Percentiles rank a stretch among this genome's conserved stretches.
phyloP scores from a whole-genome alignment of 1,140 invertebrate species.

The Heterodera carotae region DNA sequence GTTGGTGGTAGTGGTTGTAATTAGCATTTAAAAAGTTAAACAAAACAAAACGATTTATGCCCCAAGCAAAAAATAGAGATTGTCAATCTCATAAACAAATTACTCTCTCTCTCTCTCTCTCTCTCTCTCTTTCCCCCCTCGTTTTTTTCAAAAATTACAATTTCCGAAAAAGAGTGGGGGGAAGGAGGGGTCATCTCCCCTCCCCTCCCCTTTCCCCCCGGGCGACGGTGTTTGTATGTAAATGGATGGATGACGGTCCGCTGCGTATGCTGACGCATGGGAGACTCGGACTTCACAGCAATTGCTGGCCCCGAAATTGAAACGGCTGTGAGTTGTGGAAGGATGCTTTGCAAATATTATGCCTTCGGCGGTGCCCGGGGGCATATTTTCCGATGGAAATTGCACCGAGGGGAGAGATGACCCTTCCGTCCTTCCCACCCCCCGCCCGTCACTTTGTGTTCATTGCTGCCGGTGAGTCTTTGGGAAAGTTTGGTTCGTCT shows the following conservation, averaged over 20 bases:
- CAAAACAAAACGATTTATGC: too few relatives aligned
- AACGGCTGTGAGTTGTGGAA: background rate
- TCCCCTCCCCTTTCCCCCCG: too few relatives aligned
- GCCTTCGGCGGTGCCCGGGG: background rate
- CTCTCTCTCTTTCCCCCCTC: too few relatives aligned
- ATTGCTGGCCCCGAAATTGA: background rate
- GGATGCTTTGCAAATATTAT: constrained; percentile 1
- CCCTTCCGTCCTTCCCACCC: background rate
- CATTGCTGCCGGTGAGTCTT: background rate
- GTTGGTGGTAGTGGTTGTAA: background rate
- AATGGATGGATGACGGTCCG: background rate
- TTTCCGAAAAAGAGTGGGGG: background rate
- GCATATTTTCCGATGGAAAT: background rate
- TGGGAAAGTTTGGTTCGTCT: background rate
- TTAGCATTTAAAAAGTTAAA: background rate
- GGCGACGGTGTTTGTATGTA: background rate
- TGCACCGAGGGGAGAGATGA: background rate
- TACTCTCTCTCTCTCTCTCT: too few relatives aligned
- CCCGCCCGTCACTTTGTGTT: background rate
- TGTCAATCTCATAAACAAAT: too few relatives aligned
- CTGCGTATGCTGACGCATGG: background rate
- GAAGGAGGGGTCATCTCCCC: background rate
- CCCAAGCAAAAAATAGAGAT: too few relatives aligned
- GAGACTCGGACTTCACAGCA: background rate
- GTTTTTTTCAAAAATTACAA: background rate